A percentile compares a stretch with the other conserved stretches of the same genome.
Evolutionary conservation across 2,113 vertebrate species (phyloP).

Genomic region (Procavia capensis): DNA sequence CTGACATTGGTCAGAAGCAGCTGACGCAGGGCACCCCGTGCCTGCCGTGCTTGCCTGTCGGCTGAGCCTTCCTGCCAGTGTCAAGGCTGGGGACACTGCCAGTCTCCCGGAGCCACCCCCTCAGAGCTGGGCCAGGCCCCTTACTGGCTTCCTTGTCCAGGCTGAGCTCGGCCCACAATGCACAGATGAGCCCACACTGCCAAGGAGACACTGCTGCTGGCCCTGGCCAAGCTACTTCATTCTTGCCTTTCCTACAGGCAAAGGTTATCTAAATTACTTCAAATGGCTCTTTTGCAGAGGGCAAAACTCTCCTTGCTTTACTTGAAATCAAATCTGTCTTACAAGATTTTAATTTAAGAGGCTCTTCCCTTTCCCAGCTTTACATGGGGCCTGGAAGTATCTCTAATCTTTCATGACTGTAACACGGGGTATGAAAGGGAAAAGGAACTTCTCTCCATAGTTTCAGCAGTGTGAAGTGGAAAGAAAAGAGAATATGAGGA

Average conservation of each 20-base stretch:
- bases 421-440: not conserved
- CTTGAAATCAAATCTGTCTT: slow-evolving; percentile 23
- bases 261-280: not conserved
- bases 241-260: not conserved
- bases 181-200: not conserved
- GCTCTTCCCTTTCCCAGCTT: not conserved
- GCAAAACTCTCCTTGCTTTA: not conserved
- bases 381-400: not conserved
- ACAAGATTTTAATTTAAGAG: not conserved
- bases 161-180: not conserved
- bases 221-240: too few relatives aligned
- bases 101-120: not conserved
- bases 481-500: not conserved
- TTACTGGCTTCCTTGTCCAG: not conserved
- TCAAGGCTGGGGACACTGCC: not conserved
- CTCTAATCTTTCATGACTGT: not conserved
- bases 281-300: not conserved
- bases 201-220: not conserved
- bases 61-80: not conserved
- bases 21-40: not conserved
- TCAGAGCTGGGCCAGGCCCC: not conserved
- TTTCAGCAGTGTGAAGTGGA: not conserved
- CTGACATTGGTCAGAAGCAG: not conserved
- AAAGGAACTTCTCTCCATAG: not conserved
- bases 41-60: not conserved